Conservation (phyloP, 2,888 invertebrate species). For the Aleiodes leptofemur region DNA sequence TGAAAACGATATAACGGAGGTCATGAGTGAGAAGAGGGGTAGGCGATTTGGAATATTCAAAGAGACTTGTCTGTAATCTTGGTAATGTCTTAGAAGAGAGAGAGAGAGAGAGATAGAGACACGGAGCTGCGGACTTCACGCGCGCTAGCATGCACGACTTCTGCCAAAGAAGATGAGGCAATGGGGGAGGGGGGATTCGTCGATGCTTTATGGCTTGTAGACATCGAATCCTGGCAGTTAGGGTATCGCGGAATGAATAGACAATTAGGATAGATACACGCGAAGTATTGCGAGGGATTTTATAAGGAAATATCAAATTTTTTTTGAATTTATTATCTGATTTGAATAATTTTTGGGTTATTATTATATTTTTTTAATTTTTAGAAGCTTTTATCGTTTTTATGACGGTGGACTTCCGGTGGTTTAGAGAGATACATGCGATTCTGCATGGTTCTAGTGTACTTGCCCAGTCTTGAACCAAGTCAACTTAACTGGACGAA, state of each 20-base stretch:
- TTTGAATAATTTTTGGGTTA: background rate
- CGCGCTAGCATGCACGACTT: conserved; percentile 53
- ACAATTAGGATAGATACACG: conserved; percentile 63
- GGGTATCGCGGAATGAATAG: conserved; percentile 66
- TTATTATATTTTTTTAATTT: too few relatives aligned
- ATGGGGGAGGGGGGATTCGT: conserved; percentile 45
- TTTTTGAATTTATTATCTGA: background rate
- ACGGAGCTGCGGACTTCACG: conserved; percentile 45
- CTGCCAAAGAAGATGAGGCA: conserved; percentile 50
- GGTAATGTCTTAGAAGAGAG: conserved; percentile 65
- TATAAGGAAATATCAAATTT: conserved; percentile 30
- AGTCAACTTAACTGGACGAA: too few relatives aligned
- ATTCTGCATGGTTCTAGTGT: too few relatives aligned
- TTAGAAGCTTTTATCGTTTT: too few relatives aligned
- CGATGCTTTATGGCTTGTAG: conserved; percentile 68
- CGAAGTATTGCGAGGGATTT: conserved; percentile 58
- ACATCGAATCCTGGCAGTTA: conserved; percentile 68
- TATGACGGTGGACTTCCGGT: too few relatives aligned
- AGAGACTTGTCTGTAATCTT: conserved; percentile 64
- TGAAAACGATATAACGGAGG: conserved; percentile 29
- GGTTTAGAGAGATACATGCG: too few relatives aligned
- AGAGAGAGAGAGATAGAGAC: conserved; percentile 53
- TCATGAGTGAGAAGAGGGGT: conserved; percentile 33
- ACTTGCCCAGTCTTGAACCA: too few relatives aligned
- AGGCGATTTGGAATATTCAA: conserved; percentile 16